Conservation (phyloP, 2,888 invertebrate species). For the Melinopterus prodromus region DNA sequence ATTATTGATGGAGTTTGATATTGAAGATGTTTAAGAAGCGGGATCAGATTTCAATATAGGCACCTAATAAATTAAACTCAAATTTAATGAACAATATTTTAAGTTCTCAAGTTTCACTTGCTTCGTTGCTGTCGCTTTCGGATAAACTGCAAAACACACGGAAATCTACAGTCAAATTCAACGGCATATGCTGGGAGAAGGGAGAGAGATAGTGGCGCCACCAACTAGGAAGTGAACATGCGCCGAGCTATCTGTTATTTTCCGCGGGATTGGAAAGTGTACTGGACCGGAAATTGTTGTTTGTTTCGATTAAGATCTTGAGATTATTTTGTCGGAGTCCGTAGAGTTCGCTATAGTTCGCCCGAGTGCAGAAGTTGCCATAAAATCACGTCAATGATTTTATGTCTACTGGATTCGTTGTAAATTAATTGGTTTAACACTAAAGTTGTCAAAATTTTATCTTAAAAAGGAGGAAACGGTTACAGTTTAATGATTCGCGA, state of each 20-base stretch:
- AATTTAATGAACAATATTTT: too few relatives aligned
- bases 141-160: neutral
- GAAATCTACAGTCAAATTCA: neutral
- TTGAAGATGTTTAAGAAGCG: too few relatives aligned
- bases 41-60: too few relatives aligned
- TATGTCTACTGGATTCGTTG: too few relatives aligned
- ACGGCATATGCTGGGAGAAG: neutral
- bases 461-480: too few relatives aligned
- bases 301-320: neutral
- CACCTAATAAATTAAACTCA: too few relatives aligned
- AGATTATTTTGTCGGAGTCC: neutral
- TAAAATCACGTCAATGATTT: neutral
- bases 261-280: neutral
- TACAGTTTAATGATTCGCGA: too few relatives aligned
- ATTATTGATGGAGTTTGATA: too few relatives aligned
- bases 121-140: neutral
- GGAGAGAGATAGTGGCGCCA: neutral
- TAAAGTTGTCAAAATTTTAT: too few relatives aligned
- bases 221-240: neutral
- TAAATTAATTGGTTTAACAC: too few relatives aligned
- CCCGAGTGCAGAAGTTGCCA: neutral
- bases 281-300: neutral
- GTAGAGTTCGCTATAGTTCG: neutral
- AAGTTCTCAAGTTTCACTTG: neutral
- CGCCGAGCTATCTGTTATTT: neutral